phyloP scores from a whole-genome alignment of 2,113 vertebrate genomes.

The Phoenicopterus ruber region DNA sequence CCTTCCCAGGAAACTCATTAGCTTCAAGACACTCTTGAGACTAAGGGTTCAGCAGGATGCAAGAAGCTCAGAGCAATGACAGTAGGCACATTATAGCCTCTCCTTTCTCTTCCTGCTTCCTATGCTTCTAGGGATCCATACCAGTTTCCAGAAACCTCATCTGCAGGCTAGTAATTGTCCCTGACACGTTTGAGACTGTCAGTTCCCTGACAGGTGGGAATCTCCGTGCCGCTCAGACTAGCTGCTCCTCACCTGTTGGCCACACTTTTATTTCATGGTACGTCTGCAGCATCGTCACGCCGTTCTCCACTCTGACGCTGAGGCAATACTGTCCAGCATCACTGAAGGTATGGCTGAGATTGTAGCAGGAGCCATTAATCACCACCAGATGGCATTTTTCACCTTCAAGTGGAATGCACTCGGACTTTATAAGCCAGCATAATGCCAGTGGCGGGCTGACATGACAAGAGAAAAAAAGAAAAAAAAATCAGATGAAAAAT shows the following conservation, averaged over 20 bases:
- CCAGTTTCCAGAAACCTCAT: background rate
- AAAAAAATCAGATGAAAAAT: background rate
- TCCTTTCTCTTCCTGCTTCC: background rate
- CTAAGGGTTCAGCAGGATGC: background rate
- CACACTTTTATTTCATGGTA: constrained; percentile 80
- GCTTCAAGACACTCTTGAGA: background rate
- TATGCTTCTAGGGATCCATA: background rate
- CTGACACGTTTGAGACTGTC: rapidly evolving
- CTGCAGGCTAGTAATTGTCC: background rate
- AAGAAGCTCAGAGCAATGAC: background rate
- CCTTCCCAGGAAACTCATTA: background rate
- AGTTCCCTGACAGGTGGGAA: background rate
- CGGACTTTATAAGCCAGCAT: constrained; percentile 84
- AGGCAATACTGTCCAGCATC: constrained; percentile 80
- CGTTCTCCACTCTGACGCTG: constrained; percentile 78
- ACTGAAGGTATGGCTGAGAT: constrained; percentile 80
- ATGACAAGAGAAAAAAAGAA: background rate
- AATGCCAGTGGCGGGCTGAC: constrained; percentile 80
- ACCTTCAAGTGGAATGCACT: constrained; percentile 71
- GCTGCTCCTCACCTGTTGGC: constrained; percentile 72
- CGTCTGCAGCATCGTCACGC: constrained; percentile 77
- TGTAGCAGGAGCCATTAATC: constrained; percentile 74
- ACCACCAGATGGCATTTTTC: constrained; percentile 77
- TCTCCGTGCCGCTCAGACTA: background rate
- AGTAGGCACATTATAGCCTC: background rate